Evolutionary conservation across 2,113 vertebrate genomes (phyloP), one percentile per base, ranked within the genome.

Genomic region (Gobius niger): DNA sequence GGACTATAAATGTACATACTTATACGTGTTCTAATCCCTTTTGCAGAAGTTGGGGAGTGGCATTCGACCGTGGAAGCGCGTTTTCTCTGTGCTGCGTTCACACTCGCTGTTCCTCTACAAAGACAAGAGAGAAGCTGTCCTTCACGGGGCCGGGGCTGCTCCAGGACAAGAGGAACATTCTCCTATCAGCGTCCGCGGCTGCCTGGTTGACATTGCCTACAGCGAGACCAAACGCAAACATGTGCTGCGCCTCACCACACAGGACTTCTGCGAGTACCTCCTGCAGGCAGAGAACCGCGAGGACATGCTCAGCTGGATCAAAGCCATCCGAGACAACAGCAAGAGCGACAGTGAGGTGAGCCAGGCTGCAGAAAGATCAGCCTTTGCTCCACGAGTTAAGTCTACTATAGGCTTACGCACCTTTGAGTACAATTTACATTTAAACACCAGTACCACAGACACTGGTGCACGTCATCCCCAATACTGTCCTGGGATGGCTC

Each of bases 181-280:
- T 83, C 96, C 94, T 59, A 93, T 98, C 93, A 95, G 94, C 92
- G 93, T 98, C 91, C 93, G 92, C 66, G 95, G 95, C 90, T 97
- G 97, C 93, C 93, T 98, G 88, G 94, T 98, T 82, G 97, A 98
- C 94, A 98, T 98, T 72, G 96, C 97, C 81, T 98, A 99, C 94
- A 97, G 96, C 82, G 96, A 97, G 82, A 98, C 96, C 83, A 98
- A 97, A 89, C 94, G 95, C 72, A 98, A 97, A 87, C 94, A 99
- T 90, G 93, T 95, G 75, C 93, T 99, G 92, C 92, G 97, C 71
- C 94, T 98, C 88, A 98, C 95, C 87, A 99, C 97, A 47, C 95
- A 96, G 91, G 96, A 98, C 94, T 97, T 96, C 93, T 98, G 95
- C 88, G 97, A 98, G 92, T 98, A 97, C 92, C 95, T 98, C 88